These are phyloP conservation scores for Cerceris ruficornis DNA, from an alignment of 2,888 invertebrate genomes.

Conservation along the genomic window DNA sequence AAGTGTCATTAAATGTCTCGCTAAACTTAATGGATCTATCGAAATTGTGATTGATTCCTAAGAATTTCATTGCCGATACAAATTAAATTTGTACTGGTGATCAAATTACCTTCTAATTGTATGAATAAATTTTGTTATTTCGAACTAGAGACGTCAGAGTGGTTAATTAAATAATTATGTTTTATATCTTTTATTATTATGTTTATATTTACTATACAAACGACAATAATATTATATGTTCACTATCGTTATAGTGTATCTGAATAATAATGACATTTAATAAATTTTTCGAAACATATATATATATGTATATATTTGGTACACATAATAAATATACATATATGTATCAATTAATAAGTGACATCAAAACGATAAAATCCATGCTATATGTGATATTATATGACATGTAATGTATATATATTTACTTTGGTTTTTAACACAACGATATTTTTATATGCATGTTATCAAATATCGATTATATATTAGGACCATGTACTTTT, in stretches of 20 bases:
- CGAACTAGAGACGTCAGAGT: neutral
- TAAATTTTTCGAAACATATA: neutral
- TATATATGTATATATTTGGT: neutral
- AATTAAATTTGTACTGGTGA: too few species aligned
- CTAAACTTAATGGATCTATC: too few species aligned
- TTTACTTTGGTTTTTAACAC: conserved; percentile 9
- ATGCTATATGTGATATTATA: conserved; percentile 14
- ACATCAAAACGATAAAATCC: conserved; percentile 1
- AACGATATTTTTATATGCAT: conserved; percentile 6
- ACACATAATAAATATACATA: too few species aligned
- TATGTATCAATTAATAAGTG: conserved; percentile 2
- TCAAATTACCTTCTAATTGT: too few species aligned
- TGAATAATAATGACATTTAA: conserved; percentile 1
- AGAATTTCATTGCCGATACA: neutral
- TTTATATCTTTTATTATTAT: conserved; percentile 16
- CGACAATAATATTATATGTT: neutral
- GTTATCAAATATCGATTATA: conserved; percentile 11
- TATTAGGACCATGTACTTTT: conserved; percentile 18
- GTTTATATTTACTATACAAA: conserved; percentile 16
- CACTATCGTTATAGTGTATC: conserved; percentile 1
- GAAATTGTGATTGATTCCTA: too few species aligned
- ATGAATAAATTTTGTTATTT: conserved; percentile 7
- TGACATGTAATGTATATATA: conserved; percentile 1
- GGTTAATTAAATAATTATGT: conserved; percentile 12
- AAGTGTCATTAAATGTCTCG: neutral